Percentiles rank a stretch among this genome's conserved stretches.
phyloP scores from a whole-genome alignment of 2,888 invertebrate genomes.

The Orthosia gracilis region DNA sequence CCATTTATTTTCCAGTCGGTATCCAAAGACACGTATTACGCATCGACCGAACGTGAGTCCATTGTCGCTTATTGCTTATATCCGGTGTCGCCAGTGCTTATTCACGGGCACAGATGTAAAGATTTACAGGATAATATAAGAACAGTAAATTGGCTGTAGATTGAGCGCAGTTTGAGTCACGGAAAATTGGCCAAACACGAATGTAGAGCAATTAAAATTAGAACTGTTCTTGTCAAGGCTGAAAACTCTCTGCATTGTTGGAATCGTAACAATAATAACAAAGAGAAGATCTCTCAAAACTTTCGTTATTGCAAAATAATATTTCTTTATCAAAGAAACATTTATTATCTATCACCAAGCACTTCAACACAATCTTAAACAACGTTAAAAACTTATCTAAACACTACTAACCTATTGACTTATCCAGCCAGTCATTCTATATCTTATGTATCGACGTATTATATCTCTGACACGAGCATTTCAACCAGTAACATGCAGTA shows the following conservation, averaged over 20 bases:
- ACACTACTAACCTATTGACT: constrained; percentile 26
- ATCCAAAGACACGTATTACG: constrained; percentile 67
- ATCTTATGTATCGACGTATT: constrained; percentile 7
- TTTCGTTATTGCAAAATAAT: not conserved
- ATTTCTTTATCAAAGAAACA: not conserved
- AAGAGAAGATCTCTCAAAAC: not conserved
- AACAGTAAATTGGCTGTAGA: constrained; percentile 43
- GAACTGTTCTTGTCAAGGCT: constrained; percentile 1
- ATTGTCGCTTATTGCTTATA: constrained; percentile 83
- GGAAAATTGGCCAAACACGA: constrained; percentile 26
- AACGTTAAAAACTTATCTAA: constrained; percentile 27
- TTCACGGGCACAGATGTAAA: constrained; percentile 57
- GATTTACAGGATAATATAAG: constrained; percentile 57
- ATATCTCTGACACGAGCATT: constrained; percentile 32
- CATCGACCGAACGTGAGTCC: constrained; percentile 65
- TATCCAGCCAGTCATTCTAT: constrained; percentile 30
- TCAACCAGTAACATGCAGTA: constrained; percentile 44
- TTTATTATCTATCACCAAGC: constrained; percentile 1
- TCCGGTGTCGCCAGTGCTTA: constrained; percentile 75
- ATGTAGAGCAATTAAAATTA: constrained; percentile 45
- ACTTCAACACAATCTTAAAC: constrained; percentile 28
- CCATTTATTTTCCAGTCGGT: constrained; percentile 59
- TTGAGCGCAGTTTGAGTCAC: constrained; percentile 42
- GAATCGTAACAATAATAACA: not conserved
- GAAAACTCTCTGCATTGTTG: not conserved